Percentiles rank a stretch among this genome's conserved stretches.
Conservation (phyloP, 2,113 vertebrate species). For the Rousettus leschenaultii region DNA sequence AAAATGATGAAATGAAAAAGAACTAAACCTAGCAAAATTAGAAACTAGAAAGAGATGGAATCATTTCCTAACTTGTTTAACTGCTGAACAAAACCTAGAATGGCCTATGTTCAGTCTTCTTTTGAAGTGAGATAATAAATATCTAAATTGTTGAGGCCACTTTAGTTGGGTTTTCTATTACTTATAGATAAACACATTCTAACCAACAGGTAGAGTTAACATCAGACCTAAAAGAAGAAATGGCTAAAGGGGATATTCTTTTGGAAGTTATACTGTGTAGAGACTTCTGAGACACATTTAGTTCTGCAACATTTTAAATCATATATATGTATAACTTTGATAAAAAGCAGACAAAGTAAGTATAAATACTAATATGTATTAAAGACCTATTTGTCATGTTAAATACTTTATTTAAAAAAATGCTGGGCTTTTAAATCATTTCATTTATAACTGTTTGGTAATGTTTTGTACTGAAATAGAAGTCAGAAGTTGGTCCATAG, state of each 20-base stretch:
- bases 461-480: not conserved
- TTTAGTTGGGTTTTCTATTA: not conserved
- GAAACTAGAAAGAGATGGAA: not conserved
- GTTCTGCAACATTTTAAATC: not conserved
- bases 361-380: not conserved
- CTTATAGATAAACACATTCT: not conserved
- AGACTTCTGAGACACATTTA: not conserved
- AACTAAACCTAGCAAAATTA: not conserved
- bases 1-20: not conserved
- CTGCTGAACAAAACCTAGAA: not conserved
- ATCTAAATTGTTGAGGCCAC: not conserved
- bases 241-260: not conserved
- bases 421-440: not conserved
- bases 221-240: not conserved
- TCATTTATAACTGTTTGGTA: not conserved
- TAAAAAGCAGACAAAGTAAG: not conserved
- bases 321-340: not conserved
- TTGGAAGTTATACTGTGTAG: not conserved
- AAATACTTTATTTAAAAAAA: not conserved
- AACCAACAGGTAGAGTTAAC: not conserved
- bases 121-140: not conserved
- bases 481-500: not conserved
- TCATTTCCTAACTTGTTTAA: not conserved
- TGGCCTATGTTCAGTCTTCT: not conserved
- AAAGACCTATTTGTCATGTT: not conserved